These are phyloP conservation scores for Mandrillus leucophaeus DNA, from an alignment of 2,113 vertebrate species.

Conservation along the genomic window DNA sequence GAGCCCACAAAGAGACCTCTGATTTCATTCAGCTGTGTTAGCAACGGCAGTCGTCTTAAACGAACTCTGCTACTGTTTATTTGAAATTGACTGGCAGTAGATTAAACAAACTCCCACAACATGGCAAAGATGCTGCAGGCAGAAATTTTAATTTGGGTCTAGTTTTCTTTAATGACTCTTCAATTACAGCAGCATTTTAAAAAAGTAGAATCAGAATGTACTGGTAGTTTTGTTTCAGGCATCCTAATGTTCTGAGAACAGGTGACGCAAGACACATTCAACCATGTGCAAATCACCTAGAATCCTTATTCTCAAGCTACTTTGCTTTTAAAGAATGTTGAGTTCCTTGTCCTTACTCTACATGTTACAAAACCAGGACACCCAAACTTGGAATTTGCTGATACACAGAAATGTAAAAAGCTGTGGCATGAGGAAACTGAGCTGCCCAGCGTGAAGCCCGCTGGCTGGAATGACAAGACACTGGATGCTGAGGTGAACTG, in stretches of 20 bases:
- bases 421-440: neutral
- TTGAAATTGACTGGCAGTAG: neutral
- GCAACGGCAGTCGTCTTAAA: neutral
- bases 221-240: neutral
- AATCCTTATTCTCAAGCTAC: neutral
- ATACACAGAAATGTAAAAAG: neutral
- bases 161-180: neutral
- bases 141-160: slow-evolving; percentile 54
- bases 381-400: slow-evolving; percentile 47
- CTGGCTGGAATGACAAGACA: neutral
- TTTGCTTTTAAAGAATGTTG: neutral
- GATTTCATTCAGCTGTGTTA: slow-evolving; percentile 2
- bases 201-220: neutral
- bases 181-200: neutral
- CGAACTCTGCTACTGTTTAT: neutral
- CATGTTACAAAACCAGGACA: neutral
- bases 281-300: neutral
- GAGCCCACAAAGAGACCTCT: neutral
- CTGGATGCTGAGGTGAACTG: slow-evolving; percentile 13
- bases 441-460: neutral
- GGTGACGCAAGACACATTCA: neutral
- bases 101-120: slow-evolving; percentile 45
- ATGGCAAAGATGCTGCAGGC: neutral
- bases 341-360: neutral
- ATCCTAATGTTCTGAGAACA: neutral